Base-by-base conservation (phyloP, 2,797 vertebrate species). In the Ctenosaura bakeri region DNA sequence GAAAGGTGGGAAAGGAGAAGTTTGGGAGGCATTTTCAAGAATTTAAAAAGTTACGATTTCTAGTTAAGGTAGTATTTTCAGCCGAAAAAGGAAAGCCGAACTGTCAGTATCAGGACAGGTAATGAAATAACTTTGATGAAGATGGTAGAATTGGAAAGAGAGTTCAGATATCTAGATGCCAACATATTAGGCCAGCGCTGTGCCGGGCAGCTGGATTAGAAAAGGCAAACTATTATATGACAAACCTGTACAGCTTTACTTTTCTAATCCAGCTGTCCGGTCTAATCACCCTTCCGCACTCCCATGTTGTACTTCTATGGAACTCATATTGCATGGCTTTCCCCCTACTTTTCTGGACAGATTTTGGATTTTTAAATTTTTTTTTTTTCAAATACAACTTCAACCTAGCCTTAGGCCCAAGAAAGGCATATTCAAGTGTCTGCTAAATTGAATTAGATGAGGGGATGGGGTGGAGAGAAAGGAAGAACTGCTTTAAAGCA, bases 371-470 rank as follows among this genome's bases (percentile, higher is more conserved):
- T 74, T 29, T 22, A 16, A 46, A 79, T 29, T 20, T 52, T 2
- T 35, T 50, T 78, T 50, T 81, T 85, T 46, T 54, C 14, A 46
- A 46, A 74, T 8, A 66, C 14, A 6, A 46, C 46, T 87, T 24
- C 35, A 59, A 12, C 54, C 66, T 74, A 13, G 16, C 87, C 52
- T 26, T 82, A 26, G 66, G 87, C 64, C 26, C 32, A 32, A 56
- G 79, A 22, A 12, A 66, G 6, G 42, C 56, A n/a, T n/a, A 50
- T 26, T 76, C 56, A 66, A 52, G 42, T 35, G 42, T 38, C 54
- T 66, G 22, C 42, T 64, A 84, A 84, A 89, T 77, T 89, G 81
- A 89, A 89, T 89, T 84, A 89, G 35, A 76, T 62, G 71, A 83
- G 38, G 56, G n/a, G 42, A n/a, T 9, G 20, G 42, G 32, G 14